A percentile compares a stretch with the other conserved stretches of the same genome.
These are phyloP conservation scores for Hirtodrosophila alboralis DNA, from an alignment of 2,888 invertebrate genomes.

Conservation along the genomic window DNA sequence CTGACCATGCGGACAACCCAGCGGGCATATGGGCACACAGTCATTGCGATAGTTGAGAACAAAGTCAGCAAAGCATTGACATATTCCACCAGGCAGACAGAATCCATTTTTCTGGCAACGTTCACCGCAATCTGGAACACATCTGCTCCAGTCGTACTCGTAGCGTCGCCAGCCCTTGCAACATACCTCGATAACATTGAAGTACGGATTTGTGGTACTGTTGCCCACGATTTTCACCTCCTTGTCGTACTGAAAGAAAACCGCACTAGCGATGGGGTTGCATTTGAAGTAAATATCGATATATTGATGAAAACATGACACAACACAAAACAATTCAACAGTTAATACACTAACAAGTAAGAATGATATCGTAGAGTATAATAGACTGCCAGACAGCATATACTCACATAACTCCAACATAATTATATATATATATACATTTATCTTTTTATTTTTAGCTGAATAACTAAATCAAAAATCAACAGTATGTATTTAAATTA, in stretches of 20 bases:
- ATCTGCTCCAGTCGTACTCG: constrained; percentile 86
- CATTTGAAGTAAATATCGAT: no score
- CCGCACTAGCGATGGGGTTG: constrained; percentile 60
- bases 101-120: constrained; percentile 84
- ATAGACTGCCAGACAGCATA: no score
- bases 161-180: constrained; percentile 89
- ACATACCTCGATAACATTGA: constrained; percentile 88
- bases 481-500: no score
- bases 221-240: constrained; percentile 84
- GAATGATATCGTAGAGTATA: no score
- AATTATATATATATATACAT: no score
- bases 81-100: constrained; percentile 83
- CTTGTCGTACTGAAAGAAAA: constrained; percentile 82
- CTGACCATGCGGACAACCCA: constrained; percentile 81
- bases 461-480: no score
- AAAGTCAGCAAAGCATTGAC: constrained; percentile 82
- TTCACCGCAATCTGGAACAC: constrained; percentile 84
- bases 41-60: constrained; percentile 79
- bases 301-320: no score
- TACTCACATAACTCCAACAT: no score
- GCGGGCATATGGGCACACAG: constrained; percentile 79
- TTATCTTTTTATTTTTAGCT: no score
- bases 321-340: no score
- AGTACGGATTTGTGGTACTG: constrained; percentile 70
- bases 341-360: no score